Evolutionary conservation across 2,797 vertebrate genomes (phyloP).

Genomic region (Sardinella longiceps): DNA sequence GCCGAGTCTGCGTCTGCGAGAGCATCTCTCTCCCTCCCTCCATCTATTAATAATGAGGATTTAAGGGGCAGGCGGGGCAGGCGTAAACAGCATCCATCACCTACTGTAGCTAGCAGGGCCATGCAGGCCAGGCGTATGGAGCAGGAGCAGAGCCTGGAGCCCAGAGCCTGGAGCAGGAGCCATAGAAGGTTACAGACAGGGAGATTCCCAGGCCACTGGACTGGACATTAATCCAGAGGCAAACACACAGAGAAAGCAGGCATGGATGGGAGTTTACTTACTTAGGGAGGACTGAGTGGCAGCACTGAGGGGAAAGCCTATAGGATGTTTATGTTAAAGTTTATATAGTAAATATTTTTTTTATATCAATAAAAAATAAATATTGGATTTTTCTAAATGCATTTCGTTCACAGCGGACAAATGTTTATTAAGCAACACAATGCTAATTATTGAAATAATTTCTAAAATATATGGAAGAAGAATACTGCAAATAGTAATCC

Average conservation of each 20-base stretch:
- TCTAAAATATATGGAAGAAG: too few species aligned
- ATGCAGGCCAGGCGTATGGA: neutral
- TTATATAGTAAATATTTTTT: too few species aligned
- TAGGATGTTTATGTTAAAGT: too few species aligned
- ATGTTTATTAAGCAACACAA: too few species aligned
- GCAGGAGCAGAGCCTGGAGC: neutral
- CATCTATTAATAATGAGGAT: slow-evolving; percentile 74
- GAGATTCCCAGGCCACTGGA: neutral
- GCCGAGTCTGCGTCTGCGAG: slow-evolving; percentile 42
- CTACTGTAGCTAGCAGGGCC: too few species aligned
- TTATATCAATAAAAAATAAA: too few species aligned
- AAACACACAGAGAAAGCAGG: neutral
- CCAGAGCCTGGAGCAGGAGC: neutral
- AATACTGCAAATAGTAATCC: too few species aligned
- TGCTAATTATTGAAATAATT: too few species aligned
- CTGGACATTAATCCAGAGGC: neutral
- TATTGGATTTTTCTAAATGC: too few species aligned
- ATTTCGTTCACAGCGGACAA: too few species aligned
- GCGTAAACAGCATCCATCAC: slow-evolving; percentile 58
- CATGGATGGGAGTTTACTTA: too few species aligned
- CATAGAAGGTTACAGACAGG: neutral
- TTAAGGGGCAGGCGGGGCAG: slow-evolving; percentile 59
- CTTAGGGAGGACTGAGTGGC: neutral
- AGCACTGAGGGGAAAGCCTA: too few species aligned
- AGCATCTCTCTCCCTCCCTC: slow-evolving; percentile 54